phyloP scores from a whole-genome alignment of 1,140 invertebrate species.

The Bathynomus jamesi region DNA sequence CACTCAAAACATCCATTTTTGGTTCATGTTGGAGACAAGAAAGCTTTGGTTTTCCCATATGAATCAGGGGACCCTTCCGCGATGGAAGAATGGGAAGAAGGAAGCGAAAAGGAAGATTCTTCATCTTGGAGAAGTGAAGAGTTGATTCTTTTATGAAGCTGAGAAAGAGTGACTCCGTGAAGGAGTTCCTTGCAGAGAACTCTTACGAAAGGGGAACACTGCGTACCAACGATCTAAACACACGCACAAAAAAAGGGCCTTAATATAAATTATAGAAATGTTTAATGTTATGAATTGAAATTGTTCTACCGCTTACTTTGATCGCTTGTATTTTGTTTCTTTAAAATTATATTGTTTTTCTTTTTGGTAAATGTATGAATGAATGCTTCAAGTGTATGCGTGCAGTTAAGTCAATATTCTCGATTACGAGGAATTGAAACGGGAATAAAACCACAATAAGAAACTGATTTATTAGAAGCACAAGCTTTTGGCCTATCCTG shows the following conservation, averaged over 20 bases:
- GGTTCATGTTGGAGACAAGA: background rate
- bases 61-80: background rate
- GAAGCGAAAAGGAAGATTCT: background rate
- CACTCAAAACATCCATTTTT: background rate
- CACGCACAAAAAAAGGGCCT: background rate
- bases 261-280: no score
- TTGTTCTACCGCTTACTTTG: no score
- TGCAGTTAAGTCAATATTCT: no score
- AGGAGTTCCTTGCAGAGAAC: background rate
- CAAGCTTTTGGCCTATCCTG: no score
- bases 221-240: background rate
- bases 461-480: no score
- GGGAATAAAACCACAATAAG: no score
- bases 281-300: no score
- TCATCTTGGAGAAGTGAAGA: background rate
- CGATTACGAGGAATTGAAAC: no score
- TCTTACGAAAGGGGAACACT: background rate
- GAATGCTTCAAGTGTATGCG: no score
- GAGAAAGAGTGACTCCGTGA: background rate
- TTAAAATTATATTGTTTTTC: no score
- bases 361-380: no score
- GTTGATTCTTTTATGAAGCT: background rate
- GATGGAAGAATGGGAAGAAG: background rate
- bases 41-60: background rate
- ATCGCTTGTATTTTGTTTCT: no score